These are phyloP conservation scores for Andrena haemorrhoa DNA, from an alignment of 2,888 invertebrate genomes.

Conservation along the genomic window DNA sequence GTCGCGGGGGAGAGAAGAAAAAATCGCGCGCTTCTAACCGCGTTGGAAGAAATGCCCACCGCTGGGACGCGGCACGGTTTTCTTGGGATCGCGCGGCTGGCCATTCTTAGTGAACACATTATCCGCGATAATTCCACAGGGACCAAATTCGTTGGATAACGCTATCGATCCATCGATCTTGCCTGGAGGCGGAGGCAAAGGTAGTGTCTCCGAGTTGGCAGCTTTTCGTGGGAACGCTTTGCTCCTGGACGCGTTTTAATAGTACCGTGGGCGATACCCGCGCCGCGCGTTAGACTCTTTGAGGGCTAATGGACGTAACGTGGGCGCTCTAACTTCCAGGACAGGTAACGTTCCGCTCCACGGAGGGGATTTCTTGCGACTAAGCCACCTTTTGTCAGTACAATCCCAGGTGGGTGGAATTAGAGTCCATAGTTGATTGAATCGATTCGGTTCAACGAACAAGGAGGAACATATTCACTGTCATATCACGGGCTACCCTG, in stretches of 20 bases:
- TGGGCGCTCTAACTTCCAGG: no score
- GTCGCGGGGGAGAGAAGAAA: slow-evolving; percentile 1
- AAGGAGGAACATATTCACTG: background rate
- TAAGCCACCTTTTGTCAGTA: no score
- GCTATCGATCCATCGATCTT: slow-evolving; percentile 41
- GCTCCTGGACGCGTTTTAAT: background rate
- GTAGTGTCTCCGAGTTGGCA: slow-evolving; percentile 42
- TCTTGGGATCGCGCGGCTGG: background rate
- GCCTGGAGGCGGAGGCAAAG: slow-evolving; percentile 35
- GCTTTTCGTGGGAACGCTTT: slow-evolving; percentile 23
- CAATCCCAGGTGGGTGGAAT: no score
- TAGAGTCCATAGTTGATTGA: no score
- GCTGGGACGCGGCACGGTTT: slow-evolving; percentile 12
- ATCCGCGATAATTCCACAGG: slow-evolving; percentile 35
- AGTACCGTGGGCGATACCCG: no score
- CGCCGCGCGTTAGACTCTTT: no score
- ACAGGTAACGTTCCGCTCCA: no score
- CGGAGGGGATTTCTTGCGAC: no score
- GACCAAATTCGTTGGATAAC: slow-evolving; percentile 44
- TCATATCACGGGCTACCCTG: background rate
- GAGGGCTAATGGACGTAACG: no score
- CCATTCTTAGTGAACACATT: slow-evolving; percentile 38
- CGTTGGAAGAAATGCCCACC: background rate
- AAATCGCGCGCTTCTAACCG: background rate
- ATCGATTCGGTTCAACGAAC: background rate